Percentiles rank a stretch among this genome's conserved stretches.
Conservation (phyloP, 2,888 invertebrate species). For the Mayetiola destructor region DNA sequence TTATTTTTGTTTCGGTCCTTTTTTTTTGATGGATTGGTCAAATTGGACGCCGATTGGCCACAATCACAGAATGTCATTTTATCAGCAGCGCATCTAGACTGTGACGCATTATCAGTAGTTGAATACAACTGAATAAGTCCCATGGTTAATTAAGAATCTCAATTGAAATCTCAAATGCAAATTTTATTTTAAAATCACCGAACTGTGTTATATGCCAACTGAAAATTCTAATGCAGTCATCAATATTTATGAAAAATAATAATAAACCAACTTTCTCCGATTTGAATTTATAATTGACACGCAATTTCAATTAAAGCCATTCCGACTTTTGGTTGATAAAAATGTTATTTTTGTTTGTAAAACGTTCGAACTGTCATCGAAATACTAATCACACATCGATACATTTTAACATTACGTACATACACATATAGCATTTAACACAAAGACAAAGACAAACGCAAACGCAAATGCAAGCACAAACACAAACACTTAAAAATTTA, state of each 20-base stretch:
- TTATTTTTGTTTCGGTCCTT: neutral
- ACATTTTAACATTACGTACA: too few relatives aligned
- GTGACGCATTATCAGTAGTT: neutral
- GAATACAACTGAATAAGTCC: slow-evolving; percentile 5
- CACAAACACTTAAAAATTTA: too few relatives aligned
- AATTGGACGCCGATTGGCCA: neutral
- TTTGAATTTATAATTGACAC: neutral
- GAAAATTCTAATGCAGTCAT: neutral
- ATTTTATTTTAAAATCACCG: neutral
- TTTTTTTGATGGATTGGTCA: neutral
- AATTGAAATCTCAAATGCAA: neutral
- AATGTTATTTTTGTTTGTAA: too few relatives aligned
- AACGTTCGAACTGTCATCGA: too few relatives aligned
- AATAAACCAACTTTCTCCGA: neutral
- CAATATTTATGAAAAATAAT: neutral
- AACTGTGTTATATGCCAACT: neutral
- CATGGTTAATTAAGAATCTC: slow-evolving; percentile 5
- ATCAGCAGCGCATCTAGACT: neutral
- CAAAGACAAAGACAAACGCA: too few relatives aligned
- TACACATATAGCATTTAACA: too few relatives aligned
- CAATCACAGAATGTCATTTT: neutral
- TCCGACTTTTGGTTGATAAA: too few relatives aligned
- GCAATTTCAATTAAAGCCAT: too few relatives aligned
- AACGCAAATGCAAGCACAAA: too few relatives aligned
- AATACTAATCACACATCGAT: too few relatives aligned